phyloP scores from a whole-genome alignment of 2,797 vertebrate species.

The Oreochromis grahami region DNA sequence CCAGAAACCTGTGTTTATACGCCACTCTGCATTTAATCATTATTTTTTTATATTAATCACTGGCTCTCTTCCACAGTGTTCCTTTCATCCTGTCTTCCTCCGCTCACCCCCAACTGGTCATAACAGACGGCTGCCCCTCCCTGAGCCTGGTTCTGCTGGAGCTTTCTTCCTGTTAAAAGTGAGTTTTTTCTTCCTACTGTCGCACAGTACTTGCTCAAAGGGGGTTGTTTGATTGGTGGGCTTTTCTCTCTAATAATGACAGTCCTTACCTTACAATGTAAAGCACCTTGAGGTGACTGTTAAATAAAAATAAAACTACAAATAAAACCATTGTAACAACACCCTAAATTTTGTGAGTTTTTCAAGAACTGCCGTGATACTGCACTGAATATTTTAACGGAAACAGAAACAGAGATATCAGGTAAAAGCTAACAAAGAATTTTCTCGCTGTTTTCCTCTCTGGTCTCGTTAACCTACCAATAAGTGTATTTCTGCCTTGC shows the following conservation, averaged over 20 bases:
- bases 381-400: neutral
- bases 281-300: neutral
- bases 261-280: neutral
- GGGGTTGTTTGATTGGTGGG: neutral
- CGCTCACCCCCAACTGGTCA: neutral
- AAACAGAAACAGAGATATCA: neutral
- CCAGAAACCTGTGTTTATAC: neutral
- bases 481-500: constrained; percentile 16
- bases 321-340: neutral
- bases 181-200: neutral
- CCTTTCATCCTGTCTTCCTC: neutral
- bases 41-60: neutral
- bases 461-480: neutral
- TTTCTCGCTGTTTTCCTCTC: neutral
- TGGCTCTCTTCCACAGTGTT: neutral
- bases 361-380: neutral
- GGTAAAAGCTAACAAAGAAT: neutral
- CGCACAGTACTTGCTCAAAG: neutral
- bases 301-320: neutral
- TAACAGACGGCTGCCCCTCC: neutral
- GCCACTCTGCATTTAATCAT: neutral
- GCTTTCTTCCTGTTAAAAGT: neutral
- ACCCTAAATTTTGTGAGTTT: neutral
- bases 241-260: neutral
- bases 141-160: neutral